Evolutionary conservation across 2,113 vertebrate species (phyloP).

Genomic region (Corythornis vintsioides): DNA sequence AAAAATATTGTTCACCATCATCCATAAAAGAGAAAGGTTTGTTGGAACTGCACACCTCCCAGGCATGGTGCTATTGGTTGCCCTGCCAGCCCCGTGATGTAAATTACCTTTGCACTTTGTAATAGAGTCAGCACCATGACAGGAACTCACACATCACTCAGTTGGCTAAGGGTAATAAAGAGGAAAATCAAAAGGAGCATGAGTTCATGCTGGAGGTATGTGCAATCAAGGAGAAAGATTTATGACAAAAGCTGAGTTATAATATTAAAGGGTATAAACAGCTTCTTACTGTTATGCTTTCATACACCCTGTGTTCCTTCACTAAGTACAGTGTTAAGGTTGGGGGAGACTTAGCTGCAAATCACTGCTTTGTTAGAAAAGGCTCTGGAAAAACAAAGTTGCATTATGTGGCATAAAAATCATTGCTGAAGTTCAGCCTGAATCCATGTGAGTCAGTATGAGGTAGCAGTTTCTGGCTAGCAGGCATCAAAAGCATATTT

Average conservation of each 20-base stretch:
- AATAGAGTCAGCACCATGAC: constrained; percentile 77
- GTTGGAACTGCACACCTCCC: constrained; percentile 36
- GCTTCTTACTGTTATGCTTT: constrained; percentile 69
- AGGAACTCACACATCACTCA: constrained; percentile 79
- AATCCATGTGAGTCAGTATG: neutral
- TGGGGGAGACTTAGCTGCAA: constrained; percentile 32
- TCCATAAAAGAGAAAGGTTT: constrained; percentile 50
- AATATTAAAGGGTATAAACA: constrained; percentile 78
- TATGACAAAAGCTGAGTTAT: constrained; percentile 70
- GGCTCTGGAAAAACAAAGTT: constrained; percentile 46
- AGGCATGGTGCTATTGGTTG: constrained; percentile 14
- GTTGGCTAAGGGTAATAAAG: constrained; percentile 76
- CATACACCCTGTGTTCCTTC: constrained; percentile 32
- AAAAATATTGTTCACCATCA: constrained; percentile 44
- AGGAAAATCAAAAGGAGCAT: constrained; percentile 71
- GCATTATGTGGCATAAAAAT: constrained; percentile 19
- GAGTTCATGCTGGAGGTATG: constrained; percentile 68
- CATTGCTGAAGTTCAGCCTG: neutral
- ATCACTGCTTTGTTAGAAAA: constrained; percentile 41
- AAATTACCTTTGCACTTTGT: constrained; percentile 79
- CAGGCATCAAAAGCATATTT: neutral
- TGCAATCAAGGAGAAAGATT: constrained; percentile 72
- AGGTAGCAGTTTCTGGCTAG: neutral
- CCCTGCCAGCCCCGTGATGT: constrained; percentile 41
- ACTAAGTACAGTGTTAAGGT: constrained; percentile 59